A percentile compares a stretch with the other conserved stretches of the same genome.
phyloP scores from a whole-genome alignment of 1,140 invertebrate species.

The Drosophila tropicalis region DNA sequence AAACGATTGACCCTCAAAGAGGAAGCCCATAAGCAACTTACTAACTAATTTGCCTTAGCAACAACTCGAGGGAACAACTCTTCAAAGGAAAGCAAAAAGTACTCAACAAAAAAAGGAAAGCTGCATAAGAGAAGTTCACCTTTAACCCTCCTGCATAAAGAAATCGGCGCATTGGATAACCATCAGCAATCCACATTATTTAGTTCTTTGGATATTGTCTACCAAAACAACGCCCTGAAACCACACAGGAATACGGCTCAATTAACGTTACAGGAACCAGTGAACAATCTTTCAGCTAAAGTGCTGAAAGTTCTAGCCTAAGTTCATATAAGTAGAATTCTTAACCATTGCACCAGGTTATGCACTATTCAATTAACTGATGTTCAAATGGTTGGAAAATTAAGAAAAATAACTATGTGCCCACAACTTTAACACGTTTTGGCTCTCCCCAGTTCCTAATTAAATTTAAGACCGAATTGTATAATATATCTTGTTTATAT shows the following conservation, averaged over 20 bases:
- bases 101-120: too few species aligned
- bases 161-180: conserved; percentile 32
- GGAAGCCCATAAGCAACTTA: neutral
- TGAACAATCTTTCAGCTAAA: conserved; percentile 59
- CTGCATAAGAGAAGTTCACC: too few species aligned
- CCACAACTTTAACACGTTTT: neutral
- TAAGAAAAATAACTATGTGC: neutral
- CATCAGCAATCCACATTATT: neutral
- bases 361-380: conserved; percentile 2
- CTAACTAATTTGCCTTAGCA: too few species aligned
- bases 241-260: conserved; percentile 18
- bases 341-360: conserved; percentile 7
- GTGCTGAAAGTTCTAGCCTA: conserved; percentile 60
- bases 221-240: neutral
- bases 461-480: neutral
- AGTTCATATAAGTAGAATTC: conserved; percentile 3
- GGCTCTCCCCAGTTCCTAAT: neutral
- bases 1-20: neutral
- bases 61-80: too few species aligned
- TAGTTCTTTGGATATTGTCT: conserved; percentile 3
- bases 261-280: conserved; percentile 41
- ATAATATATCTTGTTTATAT: too few species aligned
- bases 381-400: conserved; percentile 8
- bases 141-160: neutral
- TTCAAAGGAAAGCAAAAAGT: too few species aligned